phyloP scores from a whole-genome alignment of 2,888 invertebrate species.

The Lochmaea capreae region DNA sequence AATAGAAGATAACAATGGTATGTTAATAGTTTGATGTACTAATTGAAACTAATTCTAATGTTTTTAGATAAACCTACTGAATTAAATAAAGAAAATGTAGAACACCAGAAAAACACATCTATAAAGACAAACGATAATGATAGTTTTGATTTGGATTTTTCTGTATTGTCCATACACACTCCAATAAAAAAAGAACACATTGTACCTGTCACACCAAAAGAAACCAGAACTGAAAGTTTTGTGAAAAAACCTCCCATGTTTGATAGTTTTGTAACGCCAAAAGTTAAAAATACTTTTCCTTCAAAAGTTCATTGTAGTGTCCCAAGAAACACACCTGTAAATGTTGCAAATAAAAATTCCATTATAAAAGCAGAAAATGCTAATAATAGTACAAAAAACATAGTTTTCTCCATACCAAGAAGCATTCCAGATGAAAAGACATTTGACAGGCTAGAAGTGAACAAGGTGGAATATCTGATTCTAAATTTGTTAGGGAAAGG shows the following conservation, averaged over 20 bases:
- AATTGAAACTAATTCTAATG: neutral
- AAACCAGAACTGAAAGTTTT: neutral
- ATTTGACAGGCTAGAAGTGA: constrained; percentile 72
- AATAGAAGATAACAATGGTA: neutral
- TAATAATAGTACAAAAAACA: constrained; percentile 21
- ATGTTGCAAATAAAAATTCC: constrained; percentile 41
- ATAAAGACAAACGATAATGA: constrained; percentile 38
- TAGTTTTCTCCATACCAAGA: constrained; percentile 30
- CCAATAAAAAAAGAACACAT: constrained; percentile 37
- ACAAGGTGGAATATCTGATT: constrained; percentile 78
- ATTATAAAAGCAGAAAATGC: constrained; percentile 16
- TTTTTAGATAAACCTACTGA: neutral
- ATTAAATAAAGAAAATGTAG: neutral
- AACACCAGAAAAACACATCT: neutral
- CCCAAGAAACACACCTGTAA: constrained; percentile 40
- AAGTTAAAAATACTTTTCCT: constrained; percentile 42
- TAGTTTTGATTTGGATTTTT: constrained; percentile 50
- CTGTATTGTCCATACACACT: constrained; percentile 40
- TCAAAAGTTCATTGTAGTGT: constrained; percentile 44
- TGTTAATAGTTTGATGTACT: neutral
- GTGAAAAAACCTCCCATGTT: neutral
- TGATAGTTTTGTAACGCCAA: constrained; percentile 44
- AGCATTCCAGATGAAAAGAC: constrained; percentile 34
- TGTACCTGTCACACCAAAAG: constrained; percentile 19
- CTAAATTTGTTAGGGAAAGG: constrained; percentile 85